Conservation (phyloP, 2,888 invertebrate genomes). For the Ectemnius lituratus region DNA sequence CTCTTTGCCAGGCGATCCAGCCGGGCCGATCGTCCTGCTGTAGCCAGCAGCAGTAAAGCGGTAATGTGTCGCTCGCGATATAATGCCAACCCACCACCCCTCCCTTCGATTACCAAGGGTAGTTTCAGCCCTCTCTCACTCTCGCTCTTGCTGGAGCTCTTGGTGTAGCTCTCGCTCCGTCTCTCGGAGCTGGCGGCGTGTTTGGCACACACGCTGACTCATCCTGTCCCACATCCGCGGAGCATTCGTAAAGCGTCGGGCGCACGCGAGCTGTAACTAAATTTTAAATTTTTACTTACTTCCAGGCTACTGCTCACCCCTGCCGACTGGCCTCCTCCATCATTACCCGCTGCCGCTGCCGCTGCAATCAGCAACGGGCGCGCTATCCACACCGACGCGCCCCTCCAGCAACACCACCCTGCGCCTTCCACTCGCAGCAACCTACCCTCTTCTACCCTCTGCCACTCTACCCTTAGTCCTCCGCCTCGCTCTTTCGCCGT, state of each 20-base stretch:
- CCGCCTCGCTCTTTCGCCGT: neutral
- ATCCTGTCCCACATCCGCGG: conserved; percentile 68
- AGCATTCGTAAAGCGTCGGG: conserved; percentile 65
- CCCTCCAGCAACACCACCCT: too few species aligned
- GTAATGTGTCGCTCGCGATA: neutral
- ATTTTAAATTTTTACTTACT: conserved; percentile 79
- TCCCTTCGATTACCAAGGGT: too few species aligned
- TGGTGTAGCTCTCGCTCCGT: conserved; percentile 9
- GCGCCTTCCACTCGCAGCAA: too few species aligned
- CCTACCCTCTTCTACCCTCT: neutral
- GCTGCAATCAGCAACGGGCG: conserved; percentile 75
- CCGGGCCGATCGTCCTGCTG: conserved; percentile 9
- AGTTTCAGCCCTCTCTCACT: conserved; percentile 8
- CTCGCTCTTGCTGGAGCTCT: neutral
- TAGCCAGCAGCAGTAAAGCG: neutral
- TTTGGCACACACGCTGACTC: conserved; percentile 67
- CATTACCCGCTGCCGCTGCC: conserved; percentile 77
- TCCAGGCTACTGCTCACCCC: conserved; percentile 77
- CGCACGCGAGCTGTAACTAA: conserved; percentile 76
- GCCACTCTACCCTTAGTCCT: neutral
- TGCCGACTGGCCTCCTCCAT: conserved; percentile 62
- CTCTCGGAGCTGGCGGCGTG: conserved; percentile 22
- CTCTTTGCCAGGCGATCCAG: conserved; percentile 12
- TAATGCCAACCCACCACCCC: neutral
- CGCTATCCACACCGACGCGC: conserved; percentile 61